phyloP scores from a whole-genome alignment of 2,888 invertebrate species.

The Alitta virens region DNA sequence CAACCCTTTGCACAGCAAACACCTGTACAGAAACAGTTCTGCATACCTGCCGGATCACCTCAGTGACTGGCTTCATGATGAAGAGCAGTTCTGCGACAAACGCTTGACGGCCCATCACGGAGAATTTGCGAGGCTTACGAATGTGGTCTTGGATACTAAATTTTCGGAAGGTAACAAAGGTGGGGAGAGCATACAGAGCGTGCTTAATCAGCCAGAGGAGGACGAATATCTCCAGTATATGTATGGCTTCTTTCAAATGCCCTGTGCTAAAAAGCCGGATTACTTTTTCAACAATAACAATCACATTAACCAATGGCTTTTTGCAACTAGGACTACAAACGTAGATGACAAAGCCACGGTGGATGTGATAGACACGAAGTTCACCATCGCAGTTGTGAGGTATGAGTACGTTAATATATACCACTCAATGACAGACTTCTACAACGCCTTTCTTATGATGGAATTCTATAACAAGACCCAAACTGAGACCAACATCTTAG shows the following conservation, averaged over 20 bases:
- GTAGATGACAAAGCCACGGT: background rate
- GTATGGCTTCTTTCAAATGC: conserved; percentile 26
- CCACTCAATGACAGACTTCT: conserved; percentile 30
- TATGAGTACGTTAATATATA: conserved; percentile 23
- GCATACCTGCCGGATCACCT: conserved; percentile 1
- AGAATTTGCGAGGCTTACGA: conserved; percentile 26
- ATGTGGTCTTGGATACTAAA: conserved; percentile 25
- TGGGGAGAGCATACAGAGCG: conserved; percentile 29
- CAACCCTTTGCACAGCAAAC: no score
- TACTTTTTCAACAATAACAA: conserved; percentile 30
- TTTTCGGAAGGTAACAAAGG: conserved; percentile 22
- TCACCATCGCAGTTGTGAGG: conserved; percentile 26
- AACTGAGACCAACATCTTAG: conserved; percentile 36
- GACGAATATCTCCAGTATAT: conserved; percentile 28
- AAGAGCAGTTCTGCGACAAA: conserved; percentile 18
- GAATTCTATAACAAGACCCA: conserved; percentile 30
- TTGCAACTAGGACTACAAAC: conserved; percentile 14
- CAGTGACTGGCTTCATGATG: conserved; percentile 2
- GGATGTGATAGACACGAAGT: conserved; percentile 13
- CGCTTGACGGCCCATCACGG: conserved; percentile 17
- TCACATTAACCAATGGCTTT: conserved; percentile 25
- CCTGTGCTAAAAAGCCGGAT: conserved; percentile 20
- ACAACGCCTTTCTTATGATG: conserved; percentile 31
- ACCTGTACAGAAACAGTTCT: no score
- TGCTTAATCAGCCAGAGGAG: conserved; percentile 32